Base-by-base conservation (phyloP, 2,888 invertebrate species). In the Rhodophaea formosa region DNA sequence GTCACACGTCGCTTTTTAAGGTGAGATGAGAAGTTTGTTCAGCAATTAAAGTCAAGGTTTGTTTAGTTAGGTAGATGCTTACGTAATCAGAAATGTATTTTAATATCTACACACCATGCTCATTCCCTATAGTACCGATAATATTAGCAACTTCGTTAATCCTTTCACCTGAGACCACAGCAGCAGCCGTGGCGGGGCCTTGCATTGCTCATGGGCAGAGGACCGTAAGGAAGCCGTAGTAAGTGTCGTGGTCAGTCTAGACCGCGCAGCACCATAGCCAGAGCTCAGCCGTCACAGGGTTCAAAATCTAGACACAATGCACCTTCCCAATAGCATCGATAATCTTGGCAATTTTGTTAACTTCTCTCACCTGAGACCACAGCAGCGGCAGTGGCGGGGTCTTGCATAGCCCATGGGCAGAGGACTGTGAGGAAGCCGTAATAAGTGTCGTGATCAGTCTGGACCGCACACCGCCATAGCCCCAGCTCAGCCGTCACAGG, bases 261-360 rank as follows among this genome's bases (percentile, higher is more conserved):
- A 91, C 61, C 17, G 75, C 82, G 51, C 90, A 91, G 15, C 90
- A 80, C 90, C 90, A 90, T 16, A 84, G 58, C 0, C 90, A 89
- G 12, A 79, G 59, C 60, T 88, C 86, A 0, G 49, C 16, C 6
- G 56, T 49, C 3, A 62, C 39, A 0, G 82, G 80, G n/a, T n/a
- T n/a, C n/a, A n/a, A n/a, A n/a, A n/a, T n/a, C n/a, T n/a, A n/a
- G n/a, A n/a, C n/a, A n/a, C n/a, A n/a, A n/a, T n/a, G n/a, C n/a
- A n/a, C n/a, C n/a, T n/a, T n/a, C n/a, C n/a, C n/a, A n/a, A n/a
- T n/a, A n/a, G n/a, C n/a, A n/a, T n/a, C n/a, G n/a, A n/a, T n/a
- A n/a, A n/a, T n/a, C n/a, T n/a, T 42, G 6, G 12, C 6, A n/a
- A 42, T 5, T 42, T n/a, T 0, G 3, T 46, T 7, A 8, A 15